These are phyloP conservation scores for Nyctereutes procyonoides DNA, from an alignment of 2,113 vertebrate species.

Conservation along the genomic window DNA sequence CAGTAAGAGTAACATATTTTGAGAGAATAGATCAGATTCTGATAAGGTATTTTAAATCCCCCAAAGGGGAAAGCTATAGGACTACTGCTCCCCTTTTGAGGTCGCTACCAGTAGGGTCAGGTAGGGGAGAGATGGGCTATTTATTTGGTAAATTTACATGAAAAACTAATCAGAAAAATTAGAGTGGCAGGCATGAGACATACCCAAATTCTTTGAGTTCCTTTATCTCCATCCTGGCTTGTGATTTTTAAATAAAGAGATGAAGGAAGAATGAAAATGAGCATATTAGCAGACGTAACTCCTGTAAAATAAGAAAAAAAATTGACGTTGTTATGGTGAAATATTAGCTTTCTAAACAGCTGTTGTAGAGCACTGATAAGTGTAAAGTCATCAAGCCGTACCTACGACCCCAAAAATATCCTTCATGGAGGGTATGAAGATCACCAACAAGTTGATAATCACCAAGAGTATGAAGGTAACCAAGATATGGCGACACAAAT, in stretches of 20 bases:
- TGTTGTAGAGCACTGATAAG: not conserved
- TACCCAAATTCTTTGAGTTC: slow-evolving; percentile 89
- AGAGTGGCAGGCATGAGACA: slow-evolving; percentile 63
- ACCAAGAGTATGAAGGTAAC: slow-evolving; percentile 87
- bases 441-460: slow-evolving; percentile 87
- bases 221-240: slow-evolving; percentile 85
- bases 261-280: slow-evolving; percentile 91
- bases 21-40: not conserved
- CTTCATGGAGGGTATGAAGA: slow-evolving; percentile 90
- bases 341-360: not conserved
- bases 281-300: slow-evolving; percentile 90
- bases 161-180: slow-evolving; percentile 32
- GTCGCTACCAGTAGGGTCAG: not conserved
- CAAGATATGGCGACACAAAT: slow-evolving; percentile 83
- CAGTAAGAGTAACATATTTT: not conserved
- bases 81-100: not conserved
- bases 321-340: slow-evolving; percentile 17
- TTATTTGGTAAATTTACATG: not conserved
- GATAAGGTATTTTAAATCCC: not conserved
- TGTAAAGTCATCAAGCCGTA: slow-evolving; percentile 80
- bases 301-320: slow-evolving; percentile 83
- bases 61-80: not conserved
- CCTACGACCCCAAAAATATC: slow-evolving; percentile 91
- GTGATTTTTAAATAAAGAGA: slow-evolving; percentile 90
- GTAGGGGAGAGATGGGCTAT: not conserved